Evolutionary conservation across 2,113 vertebrate genomes (phyloP).

Genomic region (Peromyscus californicus): DNA sequence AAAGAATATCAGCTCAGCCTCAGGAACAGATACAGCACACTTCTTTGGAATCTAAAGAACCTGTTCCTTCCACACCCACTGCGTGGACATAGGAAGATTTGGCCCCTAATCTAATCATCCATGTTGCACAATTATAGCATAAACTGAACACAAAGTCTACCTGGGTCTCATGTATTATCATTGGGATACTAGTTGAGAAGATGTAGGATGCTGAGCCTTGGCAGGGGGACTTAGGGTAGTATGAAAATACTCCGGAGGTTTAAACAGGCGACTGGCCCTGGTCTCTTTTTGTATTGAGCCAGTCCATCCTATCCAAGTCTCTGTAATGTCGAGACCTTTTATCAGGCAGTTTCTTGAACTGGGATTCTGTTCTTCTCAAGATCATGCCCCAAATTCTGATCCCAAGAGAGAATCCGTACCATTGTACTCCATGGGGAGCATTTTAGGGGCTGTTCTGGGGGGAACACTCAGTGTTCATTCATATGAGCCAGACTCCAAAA

Average conservation of each 20-base stretch:
- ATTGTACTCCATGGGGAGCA: neutral
- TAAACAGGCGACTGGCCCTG: neutral
- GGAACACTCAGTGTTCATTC: constrained; percentile 13
- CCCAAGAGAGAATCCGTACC: neutral
- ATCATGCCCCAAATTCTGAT: neutral
- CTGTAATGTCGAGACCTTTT: neutral
- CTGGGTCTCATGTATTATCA: neutral
- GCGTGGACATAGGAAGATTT: neutral
- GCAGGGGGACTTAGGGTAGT: neutral
- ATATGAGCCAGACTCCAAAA: neutral
- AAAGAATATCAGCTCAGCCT: neutral
- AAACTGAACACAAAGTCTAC: neutral
- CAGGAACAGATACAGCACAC: neutral
- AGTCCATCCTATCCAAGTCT: neutral
- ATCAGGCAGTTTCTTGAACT: neutral
- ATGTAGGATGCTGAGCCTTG: neutral
- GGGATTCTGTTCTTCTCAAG: neutral
- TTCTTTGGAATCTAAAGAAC: neutral
- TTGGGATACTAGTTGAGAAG: neutral
- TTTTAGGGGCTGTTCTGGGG: neutral
- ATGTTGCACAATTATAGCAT: neutral
- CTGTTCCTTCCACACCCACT: constrained; percentile 15
- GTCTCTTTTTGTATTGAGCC: neutral
- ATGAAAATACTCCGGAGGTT: neutral
- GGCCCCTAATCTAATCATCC: neutral